Percentiles rank a stretch among this genome's conserved stretches.
phyloP scores from a whole-genome alignment of 2,113 vertebrate species.

The Coturnix japonica region DNA sequence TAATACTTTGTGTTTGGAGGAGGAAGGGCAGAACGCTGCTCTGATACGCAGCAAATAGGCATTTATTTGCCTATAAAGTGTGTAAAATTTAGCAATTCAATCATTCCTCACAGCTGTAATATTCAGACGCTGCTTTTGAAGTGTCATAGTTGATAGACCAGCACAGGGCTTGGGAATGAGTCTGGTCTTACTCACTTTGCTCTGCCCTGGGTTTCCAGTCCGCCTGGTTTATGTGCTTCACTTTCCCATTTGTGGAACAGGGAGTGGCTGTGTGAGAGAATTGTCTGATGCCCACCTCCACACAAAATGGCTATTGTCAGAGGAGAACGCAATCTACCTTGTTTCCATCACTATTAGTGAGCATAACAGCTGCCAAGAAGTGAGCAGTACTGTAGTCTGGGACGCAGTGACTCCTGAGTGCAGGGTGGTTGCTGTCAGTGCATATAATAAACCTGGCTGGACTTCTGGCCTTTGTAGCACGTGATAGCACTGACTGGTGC shows the following conservation, averaged over 20 bases:
- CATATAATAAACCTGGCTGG: not conserved
- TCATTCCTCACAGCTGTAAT: not conserved
- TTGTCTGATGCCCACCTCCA: not conserved
- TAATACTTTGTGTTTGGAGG: not conserved
- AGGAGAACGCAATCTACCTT: not conserved
- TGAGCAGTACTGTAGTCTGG: not conserved
- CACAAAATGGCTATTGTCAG: not conserved
- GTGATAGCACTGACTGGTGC: not conserved
- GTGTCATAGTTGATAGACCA: not conserved
- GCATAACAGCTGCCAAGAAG: not conserved
- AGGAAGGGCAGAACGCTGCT: conserved; percentile 1
- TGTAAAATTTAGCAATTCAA: not conserved
- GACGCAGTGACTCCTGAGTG: not conserved
- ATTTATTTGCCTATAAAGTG: not conserved
- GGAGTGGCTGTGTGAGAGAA: not conserved
- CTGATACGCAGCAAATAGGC: not conserved
- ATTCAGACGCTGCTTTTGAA: not conserved
- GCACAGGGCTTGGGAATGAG: not conserved
- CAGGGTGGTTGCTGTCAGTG: not conserved
- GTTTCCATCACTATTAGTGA: not conserved
- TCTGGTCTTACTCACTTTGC: not conserved
- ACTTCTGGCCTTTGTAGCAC: not conserved
- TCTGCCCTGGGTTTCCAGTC: not conserved
- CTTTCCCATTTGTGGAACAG: not conserved
- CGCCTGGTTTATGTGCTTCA: not conserved